Evolutionary conservation across 2,888 invertebrate genomes (phyloP).

Genomic region (Sipunculus nudus): DNA sequence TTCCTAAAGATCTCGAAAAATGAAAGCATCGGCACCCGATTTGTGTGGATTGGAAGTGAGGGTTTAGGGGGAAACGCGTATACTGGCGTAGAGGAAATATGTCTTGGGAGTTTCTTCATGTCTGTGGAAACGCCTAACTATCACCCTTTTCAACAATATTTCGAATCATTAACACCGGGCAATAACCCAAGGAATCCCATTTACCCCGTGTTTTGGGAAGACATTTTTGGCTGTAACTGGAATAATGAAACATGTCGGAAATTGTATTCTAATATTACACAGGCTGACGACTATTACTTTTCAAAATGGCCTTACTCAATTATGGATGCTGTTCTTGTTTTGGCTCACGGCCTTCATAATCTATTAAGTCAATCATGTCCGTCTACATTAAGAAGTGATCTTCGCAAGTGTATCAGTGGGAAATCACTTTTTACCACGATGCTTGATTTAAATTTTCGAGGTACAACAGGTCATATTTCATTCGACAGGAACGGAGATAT

Average conservation of each 20-base stretch:
- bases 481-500: conserved; percentile 4
- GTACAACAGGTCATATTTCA: neutral
- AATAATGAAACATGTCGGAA: too few species aligned
- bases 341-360: conserved; percentile 1
- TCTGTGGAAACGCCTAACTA: neutral
- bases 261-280: too few species aligned
- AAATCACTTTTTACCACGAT: neutral
- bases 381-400: too few species aligned
- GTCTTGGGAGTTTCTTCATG: neutral
- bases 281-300: too few species aligned
- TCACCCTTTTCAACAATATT: neutral
- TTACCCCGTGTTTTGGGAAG: too few species aligned
- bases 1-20: neutral
- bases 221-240: too few species aligned
- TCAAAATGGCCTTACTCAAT: neutral
- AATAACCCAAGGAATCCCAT: too few species aligned
- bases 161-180: neutral
- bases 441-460: neutral
- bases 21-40: neutral
- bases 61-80: neutral
- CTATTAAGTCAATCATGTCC: conserved; percentile 3
- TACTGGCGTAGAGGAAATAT: neutral
- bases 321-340: neutral
- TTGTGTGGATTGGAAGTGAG: conserved; percentile 2
- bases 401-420: too few species aligned